Evolutionary conservation across 2,113 vertebrate genomes (phyloP).

Genomic region (Antennarius striatus): DNA sequence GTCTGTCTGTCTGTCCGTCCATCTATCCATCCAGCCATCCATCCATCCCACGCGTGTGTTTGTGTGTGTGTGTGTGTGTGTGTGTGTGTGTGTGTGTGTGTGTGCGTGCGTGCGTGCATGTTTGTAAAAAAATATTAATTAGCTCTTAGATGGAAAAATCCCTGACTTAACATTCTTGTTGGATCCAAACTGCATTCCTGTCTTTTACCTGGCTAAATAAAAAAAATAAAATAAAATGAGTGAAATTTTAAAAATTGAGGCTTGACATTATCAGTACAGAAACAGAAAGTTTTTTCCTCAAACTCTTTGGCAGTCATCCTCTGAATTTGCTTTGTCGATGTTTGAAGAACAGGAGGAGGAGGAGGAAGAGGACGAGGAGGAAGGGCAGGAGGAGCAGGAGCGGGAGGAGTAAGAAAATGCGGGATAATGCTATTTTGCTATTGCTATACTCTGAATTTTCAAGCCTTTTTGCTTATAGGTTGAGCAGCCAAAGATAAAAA

Average conservation of each 20-base stretch:
- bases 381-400: neutral
- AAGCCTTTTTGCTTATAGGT: too few relatives aligned
- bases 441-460: too few relatives aligned
- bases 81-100: too few relatives aligned
- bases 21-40: too few relatives aligned
- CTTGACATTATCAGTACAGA: conserved; percentile 21
- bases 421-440: neutral
- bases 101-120: too few relatives aligned
- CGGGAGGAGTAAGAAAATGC: conserved; percentile 4
- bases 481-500: too few relatives aligned
- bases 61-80: too few relatives aligned
- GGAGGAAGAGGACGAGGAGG: neutral
- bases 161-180: conserved; percentile 70
- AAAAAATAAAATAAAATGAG: neutral
- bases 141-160: conserved; percentile 42
- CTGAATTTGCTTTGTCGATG: neutral
- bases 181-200: conserved; percentile 52
- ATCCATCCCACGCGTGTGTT: too few relatives aligned
- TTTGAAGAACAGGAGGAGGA: conserved; percentile 3
- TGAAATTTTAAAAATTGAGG: neutral
- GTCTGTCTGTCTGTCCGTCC: too few relatives aligned
- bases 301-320: conserved; percentile 1
- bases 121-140: too few relatives aligned
- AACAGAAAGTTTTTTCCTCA: neutral
- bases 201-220: conserved; percentile 40